Conservation (phyloP, 2,888 invertebrate species). For the Rhabditophanes sp. region DNA sequence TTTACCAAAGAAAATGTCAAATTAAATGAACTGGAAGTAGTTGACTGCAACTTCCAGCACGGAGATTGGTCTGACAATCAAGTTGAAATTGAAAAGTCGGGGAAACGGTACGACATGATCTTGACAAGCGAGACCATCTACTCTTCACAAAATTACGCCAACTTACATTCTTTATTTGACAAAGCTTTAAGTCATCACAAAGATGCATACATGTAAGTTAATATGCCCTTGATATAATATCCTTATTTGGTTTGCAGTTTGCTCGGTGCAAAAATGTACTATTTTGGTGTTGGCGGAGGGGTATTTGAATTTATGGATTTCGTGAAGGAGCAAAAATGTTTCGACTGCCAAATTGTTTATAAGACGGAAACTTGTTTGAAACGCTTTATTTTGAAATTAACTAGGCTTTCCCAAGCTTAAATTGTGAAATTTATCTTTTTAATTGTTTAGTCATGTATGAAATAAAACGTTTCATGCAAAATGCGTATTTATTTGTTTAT, state of each 20-base stretch:
- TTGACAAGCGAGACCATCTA: constrained; percentile 78
- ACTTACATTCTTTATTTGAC: constrained; percentile 56
- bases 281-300: constrained; percentile 87
- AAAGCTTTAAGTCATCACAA: constrained; percentile 53
- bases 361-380: too few relatives aligned
- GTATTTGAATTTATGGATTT: constrained; percentile 59
- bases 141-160: constrained; percentile 62
- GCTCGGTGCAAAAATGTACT: constrained; percentile 74
- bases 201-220: constrained; percentile 41
- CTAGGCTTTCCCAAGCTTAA: too few relatives aligned
- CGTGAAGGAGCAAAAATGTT: constrained; percentile 43
- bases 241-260: constrained; percentile 46
- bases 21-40: constrained; percentile 14
- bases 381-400: too few relatives aligned
- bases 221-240: background rate
- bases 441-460: too few relatives aligned
- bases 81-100: constrained; percentile 1
- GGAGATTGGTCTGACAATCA: constrained; percentile 8
- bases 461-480: too few relatives aligned
- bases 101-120: constrained; percentile 60
- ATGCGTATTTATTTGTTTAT: too few relatives aligned
- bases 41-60: constrained; percentile 12
- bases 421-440: too few relatives aligned
- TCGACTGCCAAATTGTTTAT: constrained; percentile 10
- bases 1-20: constrained; percentile 24